phyloP scores from a whole-genome alignment of 2,888 invertebrate species.

The Arge pagana region DNA sequence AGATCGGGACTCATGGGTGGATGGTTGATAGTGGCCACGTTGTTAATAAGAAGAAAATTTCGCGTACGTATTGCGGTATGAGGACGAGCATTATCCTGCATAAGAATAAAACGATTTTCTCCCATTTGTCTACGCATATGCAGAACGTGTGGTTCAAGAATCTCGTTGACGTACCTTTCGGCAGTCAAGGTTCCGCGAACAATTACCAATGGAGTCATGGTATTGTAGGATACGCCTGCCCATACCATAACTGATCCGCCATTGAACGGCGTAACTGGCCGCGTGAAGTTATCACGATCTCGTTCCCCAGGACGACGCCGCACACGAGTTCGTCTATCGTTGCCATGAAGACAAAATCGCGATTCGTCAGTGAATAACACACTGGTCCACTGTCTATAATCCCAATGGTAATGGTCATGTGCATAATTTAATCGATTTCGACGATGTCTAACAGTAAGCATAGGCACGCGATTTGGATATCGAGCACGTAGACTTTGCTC shows the following conservation, averaged over 20 bases:
- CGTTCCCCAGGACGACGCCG: constrained; percentile 25
- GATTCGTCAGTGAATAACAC: constrained; percentile 27
- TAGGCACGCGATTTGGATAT: constrained; percentile 19
- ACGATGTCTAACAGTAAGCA: constrained; percentile 22
- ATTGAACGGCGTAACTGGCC: constrained; percentile 15
- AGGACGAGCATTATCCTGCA: constrained; percentile 30
- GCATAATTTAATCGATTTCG: constrained; percentile 23
- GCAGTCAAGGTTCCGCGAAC: constrained; percentile 23
- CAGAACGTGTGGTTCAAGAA: constrained; percentile 22
- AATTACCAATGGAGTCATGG: constrained; percentile 21
- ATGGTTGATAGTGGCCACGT: constrained; percentile 20
- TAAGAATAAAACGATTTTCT: constrained; percentile 24
- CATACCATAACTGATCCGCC: constrained; percentile 28
- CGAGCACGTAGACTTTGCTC: neutral
- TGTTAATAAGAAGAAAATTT: neutral
- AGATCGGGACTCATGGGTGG: constrained; percentile 28
- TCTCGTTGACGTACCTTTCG: constrained; percentile 20
- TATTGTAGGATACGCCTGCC: constrained; percentile 21
- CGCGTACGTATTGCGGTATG: constrained; percentile 13
- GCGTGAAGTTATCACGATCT: neutral
- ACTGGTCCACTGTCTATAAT: constrained; percentile 24
- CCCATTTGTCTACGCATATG: constrained; percentile 6
- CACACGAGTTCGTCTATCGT: constrained; percentile 25
- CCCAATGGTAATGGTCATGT: constrained; percentile 21
- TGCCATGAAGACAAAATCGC: constrained; percentile 18